A percentile compares a stretch with the other conserved stretches of the same genome.
Conservation (phyloP, 2,888 invertebrate species). For the Crematogaster levior region DNA sequence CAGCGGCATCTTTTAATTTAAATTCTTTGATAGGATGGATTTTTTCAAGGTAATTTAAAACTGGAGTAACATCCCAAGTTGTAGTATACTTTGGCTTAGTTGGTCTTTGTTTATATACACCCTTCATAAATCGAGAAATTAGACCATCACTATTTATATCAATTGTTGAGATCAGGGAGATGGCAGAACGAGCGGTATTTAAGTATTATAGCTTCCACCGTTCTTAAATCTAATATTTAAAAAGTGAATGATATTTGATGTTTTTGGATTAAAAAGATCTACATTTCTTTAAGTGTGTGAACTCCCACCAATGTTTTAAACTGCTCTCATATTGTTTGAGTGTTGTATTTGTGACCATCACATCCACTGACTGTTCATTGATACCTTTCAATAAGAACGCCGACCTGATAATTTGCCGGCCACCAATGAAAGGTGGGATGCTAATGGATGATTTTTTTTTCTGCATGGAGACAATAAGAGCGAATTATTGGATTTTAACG, state of each 20-base stretch:
- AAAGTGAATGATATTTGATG: no score
- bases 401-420: conserved; percentile 61
- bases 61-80: conserved; percentile 61
- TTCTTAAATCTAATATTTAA: neutral
- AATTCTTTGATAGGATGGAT: neutral
- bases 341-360: conserved; percentile 17
- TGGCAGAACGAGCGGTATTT: conserved; percentile 21
- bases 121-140: conserved; percentile 57
- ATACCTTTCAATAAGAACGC: conserved; percentile 52
- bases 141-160: conserved; percentile 17
- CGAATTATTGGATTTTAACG: conserved; percentile 33
- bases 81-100: conserved; percentile 58
- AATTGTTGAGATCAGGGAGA: no score
- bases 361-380: conserved; percentile 9
- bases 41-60: conserved; percentile 53
- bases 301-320: neutral
- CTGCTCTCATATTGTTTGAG: neutral
- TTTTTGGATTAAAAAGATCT: neutral
- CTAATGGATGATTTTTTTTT: conserved; percentile 56
- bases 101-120: conserved; percentile 54
- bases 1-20: conserved; percentile 28
- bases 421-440: conserved; percentile 62
- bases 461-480: conserved; percentile 63
- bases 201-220: conserved; percentile 38
- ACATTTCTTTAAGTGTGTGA: neutral